These are phyloP conservation scores for Phocoena phocoena DNA, from an alignment of 2,113 vertebrate genomes.

Conservation along the genomic window DNA sequence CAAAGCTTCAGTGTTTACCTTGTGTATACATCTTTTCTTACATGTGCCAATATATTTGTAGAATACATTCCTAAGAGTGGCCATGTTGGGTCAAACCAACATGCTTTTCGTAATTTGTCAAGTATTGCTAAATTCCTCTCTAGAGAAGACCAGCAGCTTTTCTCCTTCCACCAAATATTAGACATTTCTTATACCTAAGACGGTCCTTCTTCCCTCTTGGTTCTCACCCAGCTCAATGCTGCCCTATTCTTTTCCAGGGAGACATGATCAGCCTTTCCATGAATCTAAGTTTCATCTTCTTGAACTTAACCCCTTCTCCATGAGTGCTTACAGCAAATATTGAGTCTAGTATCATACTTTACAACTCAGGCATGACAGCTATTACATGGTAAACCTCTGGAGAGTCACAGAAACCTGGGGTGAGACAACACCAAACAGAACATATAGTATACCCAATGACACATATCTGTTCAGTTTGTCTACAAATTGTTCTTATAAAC, in stretches of 20 bases:
- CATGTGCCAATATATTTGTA: neutral
- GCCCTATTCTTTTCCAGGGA: neutral
- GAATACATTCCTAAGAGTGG: neutral
- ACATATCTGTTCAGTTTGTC: neutral
- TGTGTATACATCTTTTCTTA: neutral
- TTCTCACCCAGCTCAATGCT: neutral
- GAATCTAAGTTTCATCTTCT: neutral
- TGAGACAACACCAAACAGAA: neutral
- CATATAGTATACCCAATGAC: neutral
- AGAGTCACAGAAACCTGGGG: neutral
- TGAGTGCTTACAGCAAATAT: neutral
- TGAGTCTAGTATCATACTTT: neutral
- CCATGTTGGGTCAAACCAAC: neutral
- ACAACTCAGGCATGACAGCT: neutral
- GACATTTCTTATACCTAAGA: neutral
- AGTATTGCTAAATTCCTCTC: neutral
- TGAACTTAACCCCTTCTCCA: neutral
- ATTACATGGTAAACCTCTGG: neutral
- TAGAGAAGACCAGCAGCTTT: rapidly evolving
- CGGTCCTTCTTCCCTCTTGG: neutral
- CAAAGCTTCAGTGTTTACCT: neutral
- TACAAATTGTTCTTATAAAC: neutral
- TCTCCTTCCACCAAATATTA: neutral
- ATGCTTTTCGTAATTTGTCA: neutral
- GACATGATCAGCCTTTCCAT: neutral